Conservation (phyloP, 2,888 invertebrate genomes). For the Mimachlamys varia region DNA sequence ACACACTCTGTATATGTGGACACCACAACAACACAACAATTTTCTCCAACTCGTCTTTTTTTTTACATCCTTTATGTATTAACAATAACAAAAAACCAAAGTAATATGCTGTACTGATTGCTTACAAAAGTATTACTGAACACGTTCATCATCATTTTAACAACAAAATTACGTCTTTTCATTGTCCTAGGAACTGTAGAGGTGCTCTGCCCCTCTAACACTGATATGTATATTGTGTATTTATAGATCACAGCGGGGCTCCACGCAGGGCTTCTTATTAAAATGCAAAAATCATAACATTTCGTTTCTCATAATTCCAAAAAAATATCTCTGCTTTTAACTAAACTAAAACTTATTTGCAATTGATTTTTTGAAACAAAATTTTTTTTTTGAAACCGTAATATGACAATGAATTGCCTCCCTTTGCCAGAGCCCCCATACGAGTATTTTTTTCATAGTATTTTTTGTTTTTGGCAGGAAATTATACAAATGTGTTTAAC, state of each 20-base stretch:
- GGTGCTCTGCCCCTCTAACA: background rate
- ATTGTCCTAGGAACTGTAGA: constrained; percentile 25
- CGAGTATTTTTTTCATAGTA: constrained; percentile 24
- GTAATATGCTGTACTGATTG: constrained; percentile 20
- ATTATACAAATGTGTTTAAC: constrained; percentile 13
- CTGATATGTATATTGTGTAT: constrained; percentile 31
- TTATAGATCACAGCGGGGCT: constrained; percentile 20
- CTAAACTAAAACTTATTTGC: background rate
- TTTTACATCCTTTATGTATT: background rate
- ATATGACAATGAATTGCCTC: background rate
- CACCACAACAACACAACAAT: constrained; percentile 18
- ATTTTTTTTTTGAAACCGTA: background rate
- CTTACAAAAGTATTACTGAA: constrained; percentile 34
- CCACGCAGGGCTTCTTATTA: background rate
- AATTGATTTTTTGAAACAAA: background rate
- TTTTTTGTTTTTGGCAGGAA: constrained; percentile 11
- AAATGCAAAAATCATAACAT: background rate
- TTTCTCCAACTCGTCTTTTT: background rate
- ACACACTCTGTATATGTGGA: constrained; percentile 25
- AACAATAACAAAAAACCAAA: constrained; percentile 30
- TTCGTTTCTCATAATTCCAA: background rate
- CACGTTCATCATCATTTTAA: constrained; percentile 24
- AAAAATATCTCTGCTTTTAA: background rate
- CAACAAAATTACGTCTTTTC: background rate
- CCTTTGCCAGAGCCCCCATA: background rate